Evolutionary conservation across 2,113 vertebrate genomes (phyloP).

Genomic region (Scortum barcoo): DNA sequence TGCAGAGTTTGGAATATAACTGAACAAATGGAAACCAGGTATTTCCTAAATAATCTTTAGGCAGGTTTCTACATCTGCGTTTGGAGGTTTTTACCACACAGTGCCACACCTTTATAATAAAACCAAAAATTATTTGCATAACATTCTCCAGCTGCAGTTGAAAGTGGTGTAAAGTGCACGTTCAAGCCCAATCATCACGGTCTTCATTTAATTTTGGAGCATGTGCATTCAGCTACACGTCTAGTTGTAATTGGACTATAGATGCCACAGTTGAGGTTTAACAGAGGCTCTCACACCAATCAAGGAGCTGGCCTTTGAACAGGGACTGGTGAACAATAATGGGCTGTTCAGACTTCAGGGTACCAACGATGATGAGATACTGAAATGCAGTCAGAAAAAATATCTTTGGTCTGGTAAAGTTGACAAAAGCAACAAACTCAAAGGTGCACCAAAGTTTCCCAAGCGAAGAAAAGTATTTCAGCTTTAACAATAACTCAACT

Average conservation of each 20-base stretch:
- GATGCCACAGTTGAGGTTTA: constrained; percentile 1
- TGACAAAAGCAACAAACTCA: constrained; percentile 2
- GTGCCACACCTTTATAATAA: background rate
- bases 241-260: background rate
- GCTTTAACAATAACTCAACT: constrained; percentile 30
- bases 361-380: background rate
- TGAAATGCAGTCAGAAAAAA: background rate
- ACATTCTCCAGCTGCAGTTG: constrained; percentile 18
- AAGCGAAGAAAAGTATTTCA: constrained; percentile 14
- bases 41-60: constrained; percentile 15
- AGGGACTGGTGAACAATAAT: background rate
- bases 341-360: background rate
- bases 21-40: constrained; percentile 34
- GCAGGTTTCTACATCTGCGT: constrained; percentile 5
- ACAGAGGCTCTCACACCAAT: background rate
- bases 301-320: background rate
- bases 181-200: background rate
- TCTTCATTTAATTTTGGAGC: background rate
- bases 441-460: background rate
- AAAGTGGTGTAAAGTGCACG: background rate
- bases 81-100: background rate
- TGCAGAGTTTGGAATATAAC: constrained; percentile 16
- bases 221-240: background rate
- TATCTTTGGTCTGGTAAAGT: background rate
- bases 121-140: background rate